Percentiles rank a stretch among this genome's conserved stretches.
Evolutionary conservation across 2,888 invertebrate genomes (phyloP).

Genomic region (Dione juno): DNA sequence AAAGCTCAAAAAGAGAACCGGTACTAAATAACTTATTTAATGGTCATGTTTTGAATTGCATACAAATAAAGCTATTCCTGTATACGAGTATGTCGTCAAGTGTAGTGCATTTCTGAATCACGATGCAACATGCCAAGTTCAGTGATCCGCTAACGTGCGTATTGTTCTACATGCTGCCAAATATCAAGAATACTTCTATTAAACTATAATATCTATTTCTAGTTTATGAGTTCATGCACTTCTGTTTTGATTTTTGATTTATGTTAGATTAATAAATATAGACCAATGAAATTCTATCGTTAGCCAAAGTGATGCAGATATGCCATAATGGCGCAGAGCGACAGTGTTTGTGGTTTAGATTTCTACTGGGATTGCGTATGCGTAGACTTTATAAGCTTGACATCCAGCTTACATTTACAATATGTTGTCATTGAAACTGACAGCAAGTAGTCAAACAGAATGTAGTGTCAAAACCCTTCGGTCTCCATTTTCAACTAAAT

Average conservation of each 20-base stretch:
- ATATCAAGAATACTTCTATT: slow-evolving; percentile 41
- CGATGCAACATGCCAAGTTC: slow-evolving; percentile 64
- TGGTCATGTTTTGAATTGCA: slow-evolving; percentile 22
- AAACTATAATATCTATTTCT: slow-evolving; percentile 54
- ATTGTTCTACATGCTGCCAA: slow-evolving; percentile 42
- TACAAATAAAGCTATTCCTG: slow-evolving; percentile 27
- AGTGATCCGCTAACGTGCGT: slow-evolving; percentile 56
- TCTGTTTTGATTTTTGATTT: slow-evolving; percentile 23
- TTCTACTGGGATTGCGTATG: neutral
- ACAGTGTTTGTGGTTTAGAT: neutral
- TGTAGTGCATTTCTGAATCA: slow-evolving; percentile 47
- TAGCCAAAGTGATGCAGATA: neutral
- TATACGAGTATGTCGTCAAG: slow-evolving; percentile 36
- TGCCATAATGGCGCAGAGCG: neutral
- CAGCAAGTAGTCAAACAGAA: too few relatives aligned
- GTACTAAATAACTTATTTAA: slow-evolving; percentile 12
- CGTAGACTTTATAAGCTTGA: too few relatives aligned
- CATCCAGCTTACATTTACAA: too few relatives aligned
- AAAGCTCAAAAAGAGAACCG: slow-evolving; percentile 11
- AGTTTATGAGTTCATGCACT: slow-evolving; percentile 63
- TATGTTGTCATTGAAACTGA: too few relatives aligned
- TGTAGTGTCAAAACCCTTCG: too few relatives aligned
- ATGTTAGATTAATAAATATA: slow-evolving; percentile 17
- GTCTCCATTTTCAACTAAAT: too few relatives aligned
- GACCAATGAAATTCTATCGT: neutral